phyloP scores from a whole-genome alignment of 2,113 vertebrate species.

The Holacanthus passer region DNA sequence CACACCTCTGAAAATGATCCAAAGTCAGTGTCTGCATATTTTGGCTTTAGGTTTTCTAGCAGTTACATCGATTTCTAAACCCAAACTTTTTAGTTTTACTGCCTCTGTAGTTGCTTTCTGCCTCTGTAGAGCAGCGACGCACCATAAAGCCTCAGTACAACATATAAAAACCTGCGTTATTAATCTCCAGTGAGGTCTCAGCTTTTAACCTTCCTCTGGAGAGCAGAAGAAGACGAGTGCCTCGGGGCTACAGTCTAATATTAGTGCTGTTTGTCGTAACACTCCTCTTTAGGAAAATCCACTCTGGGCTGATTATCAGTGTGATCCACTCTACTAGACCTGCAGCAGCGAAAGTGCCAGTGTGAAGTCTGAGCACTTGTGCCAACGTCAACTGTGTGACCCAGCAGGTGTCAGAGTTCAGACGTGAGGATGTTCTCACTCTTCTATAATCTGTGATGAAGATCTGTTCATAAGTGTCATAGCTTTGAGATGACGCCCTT shows the following conservation, averaged over 20 bases:
- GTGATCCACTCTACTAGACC: slow-evolving; percentile 62
- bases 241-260: slow-evolving; percentile 53
- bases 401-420: not conserved
- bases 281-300: slow-evolving; percentile 72
- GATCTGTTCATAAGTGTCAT: slow-evolving; percentile 2
- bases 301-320: slow-evolving; percentile 70
- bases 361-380: slow-evolving; percentile 20
- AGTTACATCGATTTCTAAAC: not conserved
- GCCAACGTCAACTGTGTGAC: slow-evolving; percentile 36
- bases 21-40: too few species aligned
- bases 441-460: slow-evolving; percentile 18
- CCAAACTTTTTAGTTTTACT: not conserved
- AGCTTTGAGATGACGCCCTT: not conserved
- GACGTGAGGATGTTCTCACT: slow-evolving; percentile 12
- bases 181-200: not conserved
- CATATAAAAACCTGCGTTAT: not conserved
- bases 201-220: slow-evolving; percentile 19
- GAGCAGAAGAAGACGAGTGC: slow-evolving; percentile 20
- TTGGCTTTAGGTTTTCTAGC: too few species aligned
- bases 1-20: too few species aligned
- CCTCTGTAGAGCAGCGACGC: not conserved
- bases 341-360: slow-evolving; percentile 49
- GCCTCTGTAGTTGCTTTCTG: not conserved
- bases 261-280: slow-evolving; percentile 54
- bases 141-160: not conserved